Evolutionary conservation across 2,888 invertebrate genomes (phyloP).

Genomic region (Drosophila picticornis): DNA sequence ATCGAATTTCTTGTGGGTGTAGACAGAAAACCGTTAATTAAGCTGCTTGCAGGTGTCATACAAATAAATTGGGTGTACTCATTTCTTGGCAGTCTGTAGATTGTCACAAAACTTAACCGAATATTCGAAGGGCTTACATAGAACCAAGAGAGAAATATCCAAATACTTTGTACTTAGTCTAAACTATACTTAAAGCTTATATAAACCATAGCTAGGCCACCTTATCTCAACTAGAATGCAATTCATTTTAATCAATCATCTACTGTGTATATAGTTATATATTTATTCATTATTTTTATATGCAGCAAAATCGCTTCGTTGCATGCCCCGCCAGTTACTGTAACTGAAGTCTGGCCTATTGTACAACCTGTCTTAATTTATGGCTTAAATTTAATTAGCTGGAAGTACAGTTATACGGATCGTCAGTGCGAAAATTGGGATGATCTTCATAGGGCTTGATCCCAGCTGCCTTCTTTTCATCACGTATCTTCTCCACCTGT

Average conservation of each 20-base stretch:
- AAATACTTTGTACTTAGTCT: constrained; percentile 33
- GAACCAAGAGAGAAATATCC: constrained; percentile 34
- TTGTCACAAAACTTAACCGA: constrained; percentile 65
- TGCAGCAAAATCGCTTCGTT: constrained; percentile 50
- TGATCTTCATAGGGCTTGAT: constrained; percentile 91
- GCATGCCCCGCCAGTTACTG: constrained; percentile 20
- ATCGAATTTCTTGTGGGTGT: constrained; percentile 27
- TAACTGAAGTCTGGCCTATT: constrained; percentile 30
- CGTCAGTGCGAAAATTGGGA: constrained; percentile 85
- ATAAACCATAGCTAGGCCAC: constrained; percentile 63
- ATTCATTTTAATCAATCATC: constrained; percentile 28
- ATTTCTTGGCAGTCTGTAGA: constrained; percentile 72
- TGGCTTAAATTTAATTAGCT: constrained; percentile 83
- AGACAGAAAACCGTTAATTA: constrained; percentile 29
- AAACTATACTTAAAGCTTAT: constrained; percentile 66
- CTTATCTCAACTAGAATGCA: constrained; percentile 47
- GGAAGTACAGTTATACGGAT: constrained; percentile 85
- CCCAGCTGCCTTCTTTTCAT: constrained; percentile 89
- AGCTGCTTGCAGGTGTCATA: constrained; percentile 3
- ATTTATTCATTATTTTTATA: constrained; percentile 6
- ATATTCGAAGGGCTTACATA: constrained; percentile 39
- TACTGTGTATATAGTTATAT: constrained; percentile 5
- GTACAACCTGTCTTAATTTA: constrained; percentile 63
- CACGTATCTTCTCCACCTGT: constrained; percentile 90
- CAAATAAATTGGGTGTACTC: constrained; percentile 21